phyloP scores from a whole-genome alignment of 2,113 vertebrate species.

The Neotragus pygmaeus region DNA sequence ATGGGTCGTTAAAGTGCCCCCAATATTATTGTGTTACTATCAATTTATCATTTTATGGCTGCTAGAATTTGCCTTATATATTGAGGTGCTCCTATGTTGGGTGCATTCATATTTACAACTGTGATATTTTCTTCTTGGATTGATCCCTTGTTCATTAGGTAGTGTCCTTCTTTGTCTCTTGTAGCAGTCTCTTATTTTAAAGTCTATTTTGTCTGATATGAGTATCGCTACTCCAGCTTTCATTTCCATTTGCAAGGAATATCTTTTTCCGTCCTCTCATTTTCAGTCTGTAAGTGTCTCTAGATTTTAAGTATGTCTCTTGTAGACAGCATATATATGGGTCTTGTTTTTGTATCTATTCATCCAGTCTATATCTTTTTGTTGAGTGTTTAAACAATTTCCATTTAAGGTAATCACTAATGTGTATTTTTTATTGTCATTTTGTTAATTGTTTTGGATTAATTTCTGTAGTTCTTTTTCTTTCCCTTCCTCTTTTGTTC shows the following conservation, averaged over 20 bases:
- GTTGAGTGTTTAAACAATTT: neutral
- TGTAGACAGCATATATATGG: neutral
- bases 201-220: neutral
- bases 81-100: neutral
- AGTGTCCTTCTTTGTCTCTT: neutral
- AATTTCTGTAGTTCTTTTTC: neutral
- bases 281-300: neutral
- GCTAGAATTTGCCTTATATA: neutral
- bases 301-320: neutral
- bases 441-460: neutral
- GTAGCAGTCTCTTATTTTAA: neutral
- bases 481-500: neutral
- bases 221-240: neutral
- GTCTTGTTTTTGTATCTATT: neutral
- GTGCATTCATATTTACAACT: neutral
- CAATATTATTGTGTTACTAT: neutral
- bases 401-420: neutral
- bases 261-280: neutral
- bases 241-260: neutral
- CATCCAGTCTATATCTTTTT: neutral
- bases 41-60: neutral
- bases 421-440: neutral
- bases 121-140: neutral
- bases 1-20: neutral
- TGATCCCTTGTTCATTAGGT: neutral